Conservation (phyloP, 2,888 invertebrate genomes). For the Lasioglossum lativentre region DNA sequence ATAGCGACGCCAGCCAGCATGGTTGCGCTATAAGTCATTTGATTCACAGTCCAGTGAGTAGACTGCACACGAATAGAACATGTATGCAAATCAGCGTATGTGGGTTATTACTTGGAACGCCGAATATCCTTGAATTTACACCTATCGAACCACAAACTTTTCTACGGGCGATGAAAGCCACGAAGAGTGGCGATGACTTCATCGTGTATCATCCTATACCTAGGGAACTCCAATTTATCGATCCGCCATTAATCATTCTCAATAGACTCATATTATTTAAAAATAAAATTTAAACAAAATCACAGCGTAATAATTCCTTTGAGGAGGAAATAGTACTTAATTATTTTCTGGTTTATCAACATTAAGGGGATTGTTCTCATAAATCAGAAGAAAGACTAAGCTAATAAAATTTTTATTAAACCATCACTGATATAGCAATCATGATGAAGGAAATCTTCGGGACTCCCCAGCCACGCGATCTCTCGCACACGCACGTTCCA, state of each 20-base stretch:
- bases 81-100: conserved; percentile 50
- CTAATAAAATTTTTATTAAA: not conserved
- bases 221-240: too few species aligned
- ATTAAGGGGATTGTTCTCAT: too few species aligned
- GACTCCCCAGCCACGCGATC: not conserved
- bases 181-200: conserved; percentile 25
- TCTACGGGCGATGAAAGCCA: not conserved
- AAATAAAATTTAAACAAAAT: too few species aligned
- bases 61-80: conserved; percentile 34
- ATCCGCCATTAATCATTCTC: not conserved
- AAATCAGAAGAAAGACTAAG: too few species aligned
- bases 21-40: conserved; percentile 46
- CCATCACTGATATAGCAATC: too few species aligned
- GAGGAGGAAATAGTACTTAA: too few species aligned
- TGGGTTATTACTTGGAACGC: conserved; percentile 50
- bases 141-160: conserved; percentile 25
- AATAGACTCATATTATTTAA: not conserved
- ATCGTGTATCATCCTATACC: not conserved
- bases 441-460: too few species aligned
- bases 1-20: conserved; percentile 42
- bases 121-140: conserved; percentile 54
- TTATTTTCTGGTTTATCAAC: too few species aligned
- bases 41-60: conserved; percentile 57
- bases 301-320: too few species aligned
- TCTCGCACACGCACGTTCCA: not conserved